These are phyloP conservation scores for Drosophila kanapiae DNA, from an alignment of 1,140 invertebrate species.

Conservation along the genomic window DNA sequence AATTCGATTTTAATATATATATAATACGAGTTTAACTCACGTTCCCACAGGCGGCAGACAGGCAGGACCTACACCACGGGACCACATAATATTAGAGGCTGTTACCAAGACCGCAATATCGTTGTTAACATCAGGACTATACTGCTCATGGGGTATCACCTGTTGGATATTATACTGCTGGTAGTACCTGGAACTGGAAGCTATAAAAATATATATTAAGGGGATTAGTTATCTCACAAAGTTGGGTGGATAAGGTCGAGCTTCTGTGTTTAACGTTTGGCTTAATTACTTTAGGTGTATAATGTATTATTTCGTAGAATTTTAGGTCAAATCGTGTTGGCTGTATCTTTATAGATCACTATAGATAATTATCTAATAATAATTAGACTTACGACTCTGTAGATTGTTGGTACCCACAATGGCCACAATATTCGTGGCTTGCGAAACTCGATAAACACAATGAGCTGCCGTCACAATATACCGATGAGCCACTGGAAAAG, in stretches of 20 bases:
- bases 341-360: no score
- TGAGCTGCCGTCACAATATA: conserved; percentile 73
- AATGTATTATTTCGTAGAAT: not conserved
- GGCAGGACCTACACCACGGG: conserved; percentile 76
- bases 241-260: not conserved
- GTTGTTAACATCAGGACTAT: conserved; percentile 54
- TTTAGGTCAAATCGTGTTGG: no score
- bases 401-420: conserved; percentile 65
- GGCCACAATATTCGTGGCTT: conserved; percentile 52
- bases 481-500: conserved; percentile 60
- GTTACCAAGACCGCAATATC: conserved; percentile 73
- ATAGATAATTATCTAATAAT: not conserved
- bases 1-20: not conserved
- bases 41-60: conserved; percentile 68
- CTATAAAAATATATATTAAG: conserved; percentile 15
- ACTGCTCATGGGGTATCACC: conserved; percentile 53
- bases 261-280: no score
- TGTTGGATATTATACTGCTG: conserved; percentile 55
- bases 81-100: conserved; percentile 59
- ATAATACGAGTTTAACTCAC: conserved; percentile 47
- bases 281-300: not conserved
- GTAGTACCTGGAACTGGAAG: conserved; percentile 61
- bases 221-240: not conserved
- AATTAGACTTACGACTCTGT: conserved; percentile 53
- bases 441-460: conserved; percentile 35